A percentile compares a stretch with the other conserved stretches of the same genome.
phyloP scores from a whole-genome alignment of 1,140 invertebrate species.

The Scaptomyza pallida region DNA sequence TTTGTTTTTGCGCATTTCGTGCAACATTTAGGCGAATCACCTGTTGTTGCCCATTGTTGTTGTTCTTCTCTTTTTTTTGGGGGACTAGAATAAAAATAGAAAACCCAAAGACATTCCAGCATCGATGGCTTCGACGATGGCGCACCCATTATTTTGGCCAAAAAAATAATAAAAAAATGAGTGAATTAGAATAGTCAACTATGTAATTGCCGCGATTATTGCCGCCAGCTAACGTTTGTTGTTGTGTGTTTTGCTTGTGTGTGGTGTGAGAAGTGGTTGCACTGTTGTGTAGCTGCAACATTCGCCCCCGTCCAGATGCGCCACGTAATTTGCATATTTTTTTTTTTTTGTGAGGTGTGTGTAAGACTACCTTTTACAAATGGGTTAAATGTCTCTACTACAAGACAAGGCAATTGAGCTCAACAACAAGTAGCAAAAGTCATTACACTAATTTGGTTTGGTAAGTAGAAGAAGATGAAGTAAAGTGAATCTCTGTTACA shows the following conservation, averaged over 20 bases:
- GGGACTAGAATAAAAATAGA: slow-evolving; percentile 35
- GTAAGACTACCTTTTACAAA: slow-evolving; percentile 54
- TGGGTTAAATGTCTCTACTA: slow-evolving; percentile 62
- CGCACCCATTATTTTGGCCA: slow-evolving; percentile 66
- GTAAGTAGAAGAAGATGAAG: not conserved
- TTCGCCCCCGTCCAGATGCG: slow-evolving; percentile 50
- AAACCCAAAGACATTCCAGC: slow-evolving; percentile 52
- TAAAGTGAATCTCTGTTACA: not conserved
- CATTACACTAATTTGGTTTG: not conserved
- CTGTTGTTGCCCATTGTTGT: slow-evolving; percentile 59
- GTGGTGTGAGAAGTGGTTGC: slow-evolving; percentile 62
- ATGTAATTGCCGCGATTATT: slow-evolving; percentile 75
- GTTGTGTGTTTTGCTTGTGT: slow-evolving; percentile 24
- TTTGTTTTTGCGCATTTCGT: slow-evolving; percentile 72
- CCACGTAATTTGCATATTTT: slow-evolving; percentile 69
- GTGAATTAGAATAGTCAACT: slow-evolving; percentile 77
- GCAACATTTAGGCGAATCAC: slow-evolving; percentile 74
- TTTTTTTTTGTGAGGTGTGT: slow-evolving; percentile 33
- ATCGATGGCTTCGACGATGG: slow-evolving; percentile 31
- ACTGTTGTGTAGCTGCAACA: slow-evolving; percentile 9
- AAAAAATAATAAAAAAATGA: too few species aligned
- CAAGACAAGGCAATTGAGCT: not conserved
- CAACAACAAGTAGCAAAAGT: not conserved
- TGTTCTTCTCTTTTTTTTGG: slow-evolving; percentile 19
- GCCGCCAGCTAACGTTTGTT: slow-evolving; percentile 54